phyloP scores from a whole-genome alignment of 2,888 invertebrate genomes.

The Sipha maydis region DNA sequence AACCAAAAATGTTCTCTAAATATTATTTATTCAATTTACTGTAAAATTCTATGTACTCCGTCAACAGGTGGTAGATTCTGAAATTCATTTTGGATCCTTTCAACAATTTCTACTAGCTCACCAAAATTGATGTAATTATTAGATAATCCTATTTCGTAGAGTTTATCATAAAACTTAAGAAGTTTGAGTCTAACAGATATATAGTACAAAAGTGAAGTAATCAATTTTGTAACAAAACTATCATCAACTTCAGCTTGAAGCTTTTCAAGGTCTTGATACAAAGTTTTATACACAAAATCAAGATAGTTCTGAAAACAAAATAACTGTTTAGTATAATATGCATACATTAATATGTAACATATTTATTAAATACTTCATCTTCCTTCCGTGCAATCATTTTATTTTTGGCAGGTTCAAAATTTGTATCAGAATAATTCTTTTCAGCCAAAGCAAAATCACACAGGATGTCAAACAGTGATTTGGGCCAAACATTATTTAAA shows the following conservation, averaged over 20 bases:
- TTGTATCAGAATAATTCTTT: conserved; percentile 45
- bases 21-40: conserved; percentile 27
- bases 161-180: conserved; percentile 45
- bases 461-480: conserved; percentile 45
- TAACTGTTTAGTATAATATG: not conserved
- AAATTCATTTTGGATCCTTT: conserved; percentile 28
- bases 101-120: conserved; percentile 20
- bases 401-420: conserved; percentile 44
- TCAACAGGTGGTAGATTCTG: conserved; percentile 13
- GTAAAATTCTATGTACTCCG: conserved; percentile 32
- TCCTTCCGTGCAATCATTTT: conserved; percentile 48
- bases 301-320: conserved; percentile 33
- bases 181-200: conserved; percentile 45
- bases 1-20: not conserved
- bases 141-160: conserved; percentile 19
- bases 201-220: conserved; percentile 28
- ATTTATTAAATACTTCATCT: conserved; percentile 32
- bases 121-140: conserved; percentile 45
- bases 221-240: conserved; percentile 25
- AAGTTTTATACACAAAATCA: conserved; percentile 47
- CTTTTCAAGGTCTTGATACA: conserved; percentile 51
- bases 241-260: conserved; percentile 8
- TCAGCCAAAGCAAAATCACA: conserved; percentile 58
- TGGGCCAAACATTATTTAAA: conserved; percentile 30
- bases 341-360: not conserved